Conservation (phyloP, 2,888 invertebrate species). For the Dicyrtoma fusca region DNA sequence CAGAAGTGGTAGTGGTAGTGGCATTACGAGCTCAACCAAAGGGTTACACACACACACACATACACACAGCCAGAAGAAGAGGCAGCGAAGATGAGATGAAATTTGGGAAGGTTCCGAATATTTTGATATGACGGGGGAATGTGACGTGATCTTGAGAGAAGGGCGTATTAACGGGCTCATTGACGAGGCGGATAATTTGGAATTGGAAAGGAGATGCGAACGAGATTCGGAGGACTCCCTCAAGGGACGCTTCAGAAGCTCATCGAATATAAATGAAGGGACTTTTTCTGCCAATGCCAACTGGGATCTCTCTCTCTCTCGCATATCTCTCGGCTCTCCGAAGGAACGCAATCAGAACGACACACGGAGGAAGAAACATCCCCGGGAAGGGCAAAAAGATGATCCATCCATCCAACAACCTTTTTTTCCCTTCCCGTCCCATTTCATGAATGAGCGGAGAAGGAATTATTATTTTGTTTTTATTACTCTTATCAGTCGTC, state of each 20-base stretch:
- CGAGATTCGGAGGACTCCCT: constrained; percentile 36
- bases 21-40: no score
- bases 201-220: constrained; percentile 24
- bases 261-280: constrained; percentile 48
- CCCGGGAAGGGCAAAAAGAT: no score
- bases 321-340: no score
- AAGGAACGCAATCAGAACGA: constrained; percentile 1
- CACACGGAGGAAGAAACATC: constrained; percentile 14
- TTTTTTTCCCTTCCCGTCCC: constrained; percentile 21
- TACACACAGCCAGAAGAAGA: neutral
- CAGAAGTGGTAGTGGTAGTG: neutral
- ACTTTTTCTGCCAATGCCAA: neutral
- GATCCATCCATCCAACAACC: no score
- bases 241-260: constrained; percentile 39
- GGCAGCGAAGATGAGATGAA: neutral
- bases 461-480: neutral
- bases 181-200: constrained; percentile 22
- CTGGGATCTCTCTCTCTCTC: neutral
- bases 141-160: neutral
- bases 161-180: constrained; percentile 22
- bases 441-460: constrained; percentile 42
- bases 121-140: neutral
- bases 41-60: neutral
- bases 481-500: no score
- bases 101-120: neutral